Evolutionary conservation across 2,113 vertebrate species (phyloP), one percentile per base, ranked within the genome.

Genomic region (Ciconia boyciana): DNA sequence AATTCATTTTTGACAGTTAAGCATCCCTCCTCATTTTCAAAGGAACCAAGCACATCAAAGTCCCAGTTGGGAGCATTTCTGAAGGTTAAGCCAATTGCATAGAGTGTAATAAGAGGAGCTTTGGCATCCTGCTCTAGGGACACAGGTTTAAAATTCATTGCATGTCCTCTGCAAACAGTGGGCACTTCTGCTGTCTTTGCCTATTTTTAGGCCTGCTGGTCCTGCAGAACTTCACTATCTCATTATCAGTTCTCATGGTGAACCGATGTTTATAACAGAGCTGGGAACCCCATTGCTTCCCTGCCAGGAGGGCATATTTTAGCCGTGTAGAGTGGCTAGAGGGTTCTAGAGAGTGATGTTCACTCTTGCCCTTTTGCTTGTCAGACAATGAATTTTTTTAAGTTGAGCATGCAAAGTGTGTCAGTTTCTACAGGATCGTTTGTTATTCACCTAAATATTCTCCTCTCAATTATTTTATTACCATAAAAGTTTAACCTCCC

Each of bases 31-130:
- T 90, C 26, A 81, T 93, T 95, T 92, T 96, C 58, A 77, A 48
- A 92, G 64, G 83, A 90, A 58, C n/a, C 46, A 51, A 75, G 72
- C 60, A 74, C 44, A 84, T 92, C 76, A 51, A 57, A 83, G 51
- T 92, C 76, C 62, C 83, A 83, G 41, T 18, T 75, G 79, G 82
- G 83, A 93, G 72, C 55, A 52, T 95, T 96, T 94, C 94, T 83
- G 83, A 94, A 89, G n/a, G 75, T 93, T 93, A 86, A 80, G 60
- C 54, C 75, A 88, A 10, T 70, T 92, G 78, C 41, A 69, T 24
- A 15, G 25, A 80, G 41, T 41, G 14, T 94, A 72, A 60, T 77
- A 26, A 93, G 57, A 79, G 65, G 34, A 87, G 25, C 51, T 80
- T 57, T 43, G 65, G 48, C 58, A 90, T 81, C 85, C 60, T 89